Evolutionary conservation across 2,113 vertebrate species (phyloP).

Genomic region (Callaeas wilsoni): DNA sequence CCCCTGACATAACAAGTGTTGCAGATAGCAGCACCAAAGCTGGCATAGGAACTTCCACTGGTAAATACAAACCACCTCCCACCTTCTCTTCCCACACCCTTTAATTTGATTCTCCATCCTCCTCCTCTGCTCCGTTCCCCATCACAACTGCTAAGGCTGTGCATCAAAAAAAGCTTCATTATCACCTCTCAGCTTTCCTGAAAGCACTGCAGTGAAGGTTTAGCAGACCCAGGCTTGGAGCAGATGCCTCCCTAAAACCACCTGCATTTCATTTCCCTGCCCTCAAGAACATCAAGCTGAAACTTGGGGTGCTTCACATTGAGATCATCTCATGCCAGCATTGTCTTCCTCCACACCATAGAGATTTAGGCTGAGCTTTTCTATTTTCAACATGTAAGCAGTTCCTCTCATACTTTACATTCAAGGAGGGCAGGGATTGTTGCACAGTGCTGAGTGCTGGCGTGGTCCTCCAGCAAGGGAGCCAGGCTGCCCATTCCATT

Average conservation of each 20-base stretch:
- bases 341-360: not conserved
- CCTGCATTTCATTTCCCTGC: not conserved
- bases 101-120: not conserved
- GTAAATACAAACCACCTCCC: not conserved
- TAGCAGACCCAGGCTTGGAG: not conserved
- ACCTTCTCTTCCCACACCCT: not conserved
- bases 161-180: not conserved
- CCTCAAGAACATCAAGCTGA: not conserved
- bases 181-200: not conserved
- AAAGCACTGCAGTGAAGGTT: not conserved
- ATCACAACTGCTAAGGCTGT: not conserved
- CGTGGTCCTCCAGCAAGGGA: not conserved
- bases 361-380: not conserved
- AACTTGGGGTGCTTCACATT: not conserved
- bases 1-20: not conserved
- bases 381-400: not conserved
- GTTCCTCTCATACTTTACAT: fast-evolving
- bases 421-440: not conserved
- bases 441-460: not conserved
- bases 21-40: not conserved
- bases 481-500: not conserved
- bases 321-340: not conserved
- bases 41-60: not conserved
- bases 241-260: not conserved
- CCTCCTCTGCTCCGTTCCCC: not conserved